Conservation (phyloP, 2,888 invertebrate genomes). For the Allolobophora icterica region DNA sequence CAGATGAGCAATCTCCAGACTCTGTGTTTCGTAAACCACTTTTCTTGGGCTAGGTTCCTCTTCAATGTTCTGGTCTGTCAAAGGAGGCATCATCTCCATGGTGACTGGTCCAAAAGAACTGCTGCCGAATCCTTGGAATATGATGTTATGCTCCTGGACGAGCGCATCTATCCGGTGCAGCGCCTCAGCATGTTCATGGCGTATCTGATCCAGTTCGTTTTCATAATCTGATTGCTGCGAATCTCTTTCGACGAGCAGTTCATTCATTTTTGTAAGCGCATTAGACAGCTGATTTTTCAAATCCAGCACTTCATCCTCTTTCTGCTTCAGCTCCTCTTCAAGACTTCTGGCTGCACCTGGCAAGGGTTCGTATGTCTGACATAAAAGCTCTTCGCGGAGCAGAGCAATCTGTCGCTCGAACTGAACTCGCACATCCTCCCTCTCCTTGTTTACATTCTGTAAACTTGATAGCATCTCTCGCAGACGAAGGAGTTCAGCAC, state of each 20-base stretch:
- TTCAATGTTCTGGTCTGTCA: conserved; percentile 19
- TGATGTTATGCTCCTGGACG: conserved; percentile 34
- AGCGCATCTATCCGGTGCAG: conserved; percentile 28
- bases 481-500: conserved; percentile 33
- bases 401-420: conserved; percentile 32
- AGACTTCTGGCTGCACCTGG: neutral
- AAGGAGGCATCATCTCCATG: conserved; percentile 13
- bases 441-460: conserved; percentile 33
- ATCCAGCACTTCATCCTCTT: conserved; percentile 21
- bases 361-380: neutral
- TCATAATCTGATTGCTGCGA: conserved; percentile 33
- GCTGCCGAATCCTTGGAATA: conserved; percentile 24
- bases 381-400: conserved; percentile 21
- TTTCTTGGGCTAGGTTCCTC: conserved; percentile 20
- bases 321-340: conserved; percentile 33
- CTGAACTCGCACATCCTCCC: conserved; percentile 30
- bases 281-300: conserved; percentile 29
- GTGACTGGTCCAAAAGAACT: neutral
- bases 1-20: neutral
- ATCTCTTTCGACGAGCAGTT: conserved; percentile 30
- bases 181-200: conserved; percentile 31
- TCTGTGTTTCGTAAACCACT: neutral
- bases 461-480: conserved; percentile 32
- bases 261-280: neutral
- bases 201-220: conserved; percentile 31